Percentiles rank a stretch among this genome's conserved stretches.
Evolutionary conservation across 2,113 vertebrate genomes (phyloP).

Genomic region (Tragelaphus scriptus): DNA sequence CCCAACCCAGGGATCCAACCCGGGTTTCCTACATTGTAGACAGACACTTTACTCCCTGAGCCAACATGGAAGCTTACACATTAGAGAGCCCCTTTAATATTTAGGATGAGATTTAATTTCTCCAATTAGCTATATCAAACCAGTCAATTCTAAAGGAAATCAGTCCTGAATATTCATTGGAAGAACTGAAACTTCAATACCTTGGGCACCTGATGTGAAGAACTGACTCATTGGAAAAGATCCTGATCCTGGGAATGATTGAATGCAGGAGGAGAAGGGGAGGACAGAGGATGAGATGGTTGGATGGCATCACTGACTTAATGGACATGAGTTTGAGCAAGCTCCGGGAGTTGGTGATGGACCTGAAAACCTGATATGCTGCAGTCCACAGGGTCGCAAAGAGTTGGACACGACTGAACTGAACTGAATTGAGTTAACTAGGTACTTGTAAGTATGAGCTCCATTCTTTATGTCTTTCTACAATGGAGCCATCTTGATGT

Average conservation of each 20-base stretch:
- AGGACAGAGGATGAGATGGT: not conserved
- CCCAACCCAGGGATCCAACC: not conserved
- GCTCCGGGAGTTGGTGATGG: not conserved
- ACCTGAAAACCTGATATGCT: not conserved
- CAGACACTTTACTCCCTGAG: accelerated
- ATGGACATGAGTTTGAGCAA: not conserved
- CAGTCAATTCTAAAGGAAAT: not conserved
- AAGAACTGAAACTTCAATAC: not conserved
- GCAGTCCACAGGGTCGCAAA: not conserved
- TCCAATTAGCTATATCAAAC: not conserved
- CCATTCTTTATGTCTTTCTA: not conserved
- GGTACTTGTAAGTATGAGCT: not conserved
- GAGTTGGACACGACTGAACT: not conserved
- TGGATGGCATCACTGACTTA: accelerated
- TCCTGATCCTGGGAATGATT: not conserved
- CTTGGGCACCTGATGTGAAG: not conserved
- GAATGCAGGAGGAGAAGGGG: not conserved
- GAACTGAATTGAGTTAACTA: not conserved
- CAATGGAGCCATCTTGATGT: not conserved
- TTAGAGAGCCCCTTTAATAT: not conserved
- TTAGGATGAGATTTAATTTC: not conserved
- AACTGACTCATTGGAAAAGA: not conserved
- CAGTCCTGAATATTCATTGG: not conserved
- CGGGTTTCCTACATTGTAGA: accelerated
- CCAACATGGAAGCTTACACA: not conserved